These are phyloP conservation scores for Caenorhabditis angaria DNA, from an alignment of 2,888 invertebrate species.

Conservation along the genomic window DNA sequence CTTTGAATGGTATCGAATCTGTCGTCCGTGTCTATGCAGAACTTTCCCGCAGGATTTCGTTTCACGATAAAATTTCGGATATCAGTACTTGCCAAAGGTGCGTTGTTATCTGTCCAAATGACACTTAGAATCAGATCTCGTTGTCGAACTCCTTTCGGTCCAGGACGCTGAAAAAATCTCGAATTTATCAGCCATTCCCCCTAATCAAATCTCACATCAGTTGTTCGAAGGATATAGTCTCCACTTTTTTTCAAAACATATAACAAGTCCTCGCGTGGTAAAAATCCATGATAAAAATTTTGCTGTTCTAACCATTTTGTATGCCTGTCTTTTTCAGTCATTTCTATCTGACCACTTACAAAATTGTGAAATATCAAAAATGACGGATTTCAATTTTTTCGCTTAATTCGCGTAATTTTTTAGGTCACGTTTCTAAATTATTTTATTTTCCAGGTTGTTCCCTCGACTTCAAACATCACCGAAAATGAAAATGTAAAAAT, in stretches of 20 bases:
- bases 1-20: constrained; percentile 15
- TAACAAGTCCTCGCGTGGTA: constrained; percentile 11
- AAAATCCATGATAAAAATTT: constrained; percentile 12
- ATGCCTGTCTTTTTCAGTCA: background rate
- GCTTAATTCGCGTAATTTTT: too few species aligned
- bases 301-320: constrained; percentile 3
- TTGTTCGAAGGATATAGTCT: constrained; percentile 8
- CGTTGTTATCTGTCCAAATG: constrained; percentile 15
- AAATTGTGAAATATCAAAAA: background rate
- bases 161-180: constrained; percentile 6
- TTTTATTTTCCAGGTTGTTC: background rate
- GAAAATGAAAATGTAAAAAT: constrained; percentile 16
- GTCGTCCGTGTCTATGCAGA: constrained; percentile 13
- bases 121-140: constrained; percentile 27
- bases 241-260: constrained; percentile 11
- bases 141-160: background rate
- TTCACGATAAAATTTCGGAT: constrained; percentile 30
- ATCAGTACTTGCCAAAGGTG: constrained; percentile 5
- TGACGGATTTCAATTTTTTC: background rate
- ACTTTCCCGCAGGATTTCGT: background rate
- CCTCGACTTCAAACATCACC: background rate
- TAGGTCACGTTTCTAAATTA: background rate
- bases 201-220: background rate
- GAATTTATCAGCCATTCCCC: background rate
- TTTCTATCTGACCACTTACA: background rate